These are phyloP conservation scores for Mimas tiliae DNA, from an alignment of 2,888 invertebrate genomes.

Conservation along the genomic window DNA sequence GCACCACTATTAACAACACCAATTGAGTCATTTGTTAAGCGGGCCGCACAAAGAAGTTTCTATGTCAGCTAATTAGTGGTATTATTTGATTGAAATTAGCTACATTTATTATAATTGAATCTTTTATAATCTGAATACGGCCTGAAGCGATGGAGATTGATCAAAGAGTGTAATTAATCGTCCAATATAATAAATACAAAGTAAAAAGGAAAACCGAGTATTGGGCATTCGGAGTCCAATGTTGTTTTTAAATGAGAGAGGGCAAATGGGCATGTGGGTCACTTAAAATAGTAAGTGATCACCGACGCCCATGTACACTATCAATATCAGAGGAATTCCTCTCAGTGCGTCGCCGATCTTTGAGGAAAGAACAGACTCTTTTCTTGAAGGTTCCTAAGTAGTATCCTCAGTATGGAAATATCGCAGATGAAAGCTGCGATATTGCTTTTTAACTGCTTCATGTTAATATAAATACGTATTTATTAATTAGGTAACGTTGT, in stretches of 20 bases:
- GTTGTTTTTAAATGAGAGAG: not conserved
- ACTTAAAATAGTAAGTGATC: no score
- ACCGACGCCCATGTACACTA: no score
- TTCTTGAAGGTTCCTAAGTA: no score
- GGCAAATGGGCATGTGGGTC: no score
- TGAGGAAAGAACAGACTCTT: no score
- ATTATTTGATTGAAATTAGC: conserved; percentile 83
- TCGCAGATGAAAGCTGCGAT: no score
- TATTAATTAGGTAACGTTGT: no score
- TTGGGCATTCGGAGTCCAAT: conserved; percentile 7
- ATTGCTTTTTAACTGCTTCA: no score
- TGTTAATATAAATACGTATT: no score
- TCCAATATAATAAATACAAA: conserved; percentile 56
- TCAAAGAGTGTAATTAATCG: conserved; percentile 72
- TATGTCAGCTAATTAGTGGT: conserved; percentile 79
- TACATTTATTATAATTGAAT: conserved; percentile 79
- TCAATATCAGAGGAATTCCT: no score
- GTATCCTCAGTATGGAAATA: no score
- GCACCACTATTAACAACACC: conserved; percentile 73
- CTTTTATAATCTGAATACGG: conserved; percentile 67
- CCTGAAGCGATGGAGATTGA: conserved; percentile 61
- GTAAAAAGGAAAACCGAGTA: conserved; percentile 43
- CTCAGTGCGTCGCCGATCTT: no score
- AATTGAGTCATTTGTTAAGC: conserved; percentile 80
- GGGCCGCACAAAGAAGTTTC: conserved; percentile 72